Conservation (phyloP, 1,140 invertebrate species). For the Drosophila virilis region DNA sequence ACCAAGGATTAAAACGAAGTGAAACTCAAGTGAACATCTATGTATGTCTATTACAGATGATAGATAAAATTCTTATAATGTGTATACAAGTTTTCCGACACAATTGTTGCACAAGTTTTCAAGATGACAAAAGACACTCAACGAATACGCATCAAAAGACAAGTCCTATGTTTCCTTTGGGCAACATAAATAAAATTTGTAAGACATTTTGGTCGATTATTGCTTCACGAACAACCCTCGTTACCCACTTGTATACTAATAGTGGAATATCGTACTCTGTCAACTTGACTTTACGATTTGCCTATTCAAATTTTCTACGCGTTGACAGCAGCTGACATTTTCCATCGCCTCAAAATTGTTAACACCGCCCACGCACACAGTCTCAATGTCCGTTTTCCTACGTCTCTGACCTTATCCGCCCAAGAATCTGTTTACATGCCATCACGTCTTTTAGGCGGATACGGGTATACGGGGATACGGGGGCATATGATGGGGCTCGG, state of each 20-base stretch:
- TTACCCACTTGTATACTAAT: constrained; percentile 15
- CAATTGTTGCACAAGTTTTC: background rate
- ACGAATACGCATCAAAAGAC: too few relatives aligned
- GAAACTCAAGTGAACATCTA: too few relatives aligned
- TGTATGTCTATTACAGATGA: too few relatives aligned
- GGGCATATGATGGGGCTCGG: constrained; percentile 21
- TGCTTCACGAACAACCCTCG: constrained; percentile 25
- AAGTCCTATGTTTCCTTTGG: background rate
- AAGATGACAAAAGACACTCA: background rate
- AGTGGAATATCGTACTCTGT: constrained; percentile 42
- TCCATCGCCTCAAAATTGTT: constrained; percentile 42
- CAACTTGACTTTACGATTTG: constrained; percentile 51
- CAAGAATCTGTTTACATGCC: constrained; percentile 66
- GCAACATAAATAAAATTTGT: constrained; percentile 1
- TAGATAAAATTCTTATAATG: too few relatives aligned
- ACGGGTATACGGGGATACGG: too few relatives aligned
- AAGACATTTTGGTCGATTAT: background rate
- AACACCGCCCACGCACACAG: constrained; percentile 15
- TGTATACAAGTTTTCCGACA: background rate
- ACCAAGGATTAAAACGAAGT: too few relatives aligned
- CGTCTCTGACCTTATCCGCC: constrained; percentile 7
- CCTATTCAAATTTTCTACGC: constrained; percentile 48
- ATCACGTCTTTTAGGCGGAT: constrained; percentile 49
- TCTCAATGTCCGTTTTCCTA: constrained; percentile 13
- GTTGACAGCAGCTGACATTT: constrained; percentile 53